A percentile compares a stretch with the other conserved stretches of the same genome.
Conservation (phyloP, 1,140 invertebrate genomes). For the Rhyacophila brunnea region DNA sequence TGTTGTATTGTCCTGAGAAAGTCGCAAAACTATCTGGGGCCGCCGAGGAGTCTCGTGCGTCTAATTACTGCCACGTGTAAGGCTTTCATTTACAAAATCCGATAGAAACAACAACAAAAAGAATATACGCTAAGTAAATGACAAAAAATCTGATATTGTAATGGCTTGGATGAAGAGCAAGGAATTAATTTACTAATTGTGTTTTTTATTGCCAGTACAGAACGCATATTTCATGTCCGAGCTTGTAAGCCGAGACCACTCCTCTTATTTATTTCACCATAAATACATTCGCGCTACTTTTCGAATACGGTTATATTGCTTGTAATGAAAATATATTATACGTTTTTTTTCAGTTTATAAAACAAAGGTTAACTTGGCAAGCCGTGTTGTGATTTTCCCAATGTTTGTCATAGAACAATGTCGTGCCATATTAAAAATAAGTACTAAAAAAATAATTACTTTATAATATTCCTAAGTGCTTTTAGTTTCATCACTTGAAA, state of each 20-base stretch:
- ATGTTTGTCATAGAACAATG: background rate
- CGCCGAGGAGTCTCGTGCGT: constrained; percentile 16
- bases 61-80: constrained; percentile 14
- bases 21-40: constrained; percentile 1
- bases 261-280: constrained; percentile 24
- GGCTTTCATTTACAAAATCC: constrained; percentile 14
- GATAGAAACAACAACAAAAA: constrained; percentile 21
- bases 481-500: too few species aligned
- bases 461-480: too few species aligned
- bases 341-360: background rate
- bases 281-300: background rate
- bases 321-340: background rate
- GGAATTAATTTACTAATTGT: constrained; percentile 37
- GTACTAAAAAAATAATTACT: too few species aligned
- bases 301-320: too few species aligned
- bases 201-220: constrained; percentile 29
- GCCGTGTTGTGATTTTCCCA: too few species aligned
- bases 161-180: constrained; percentile 23
- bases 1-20: too few species aligned
- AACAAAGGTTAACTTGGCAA: background rate
- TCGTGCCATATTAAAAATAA: too few species aligned
- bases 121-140: background rate
- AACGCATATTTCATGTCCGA: constrained; percentile 30
- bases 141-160: constrained; percentile 21
- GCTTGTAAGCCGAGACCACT: constrained; percentile 31